These are phyloP conservation scores for Neogobius melanostomus DNA, from an alignment of 2,113 vertebrate species.

Conservation along the genomic window DNA sequence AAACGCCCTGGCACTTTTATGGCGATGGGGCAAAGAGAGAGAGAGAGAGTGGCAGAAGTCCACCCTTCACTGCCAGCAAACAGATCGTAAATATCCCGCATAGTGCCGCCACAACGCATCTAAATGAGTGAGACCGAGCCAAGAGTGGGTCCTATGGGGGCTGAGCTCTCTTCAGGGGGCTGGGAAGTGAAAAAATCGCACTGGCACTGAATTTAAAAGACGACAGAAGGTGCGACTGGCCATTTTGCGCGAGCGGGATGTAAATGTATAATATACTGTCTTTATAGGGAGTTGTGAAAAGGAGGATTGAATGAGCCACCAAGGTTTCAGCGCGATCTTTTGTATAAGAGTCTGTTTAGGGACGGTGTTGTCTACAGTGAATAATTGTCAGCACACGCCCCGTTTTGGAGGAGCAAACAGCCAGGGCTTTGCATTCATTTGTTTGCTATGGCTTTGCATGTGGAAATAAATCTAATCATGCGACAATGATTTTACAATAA, in stretches of 20 bases:
- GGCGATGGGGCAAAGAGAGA: constrained; percentile 22
- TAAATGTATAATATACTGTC: background rate
- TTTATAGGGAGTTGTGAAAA: background rate
- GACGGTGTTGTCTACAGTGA: background rate
- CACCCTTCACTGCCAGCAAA: constrained; percentile 47
- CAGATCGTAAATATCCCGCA: constrained; percentile 49
- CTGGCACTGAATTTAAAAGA: constrained; percentile 39
- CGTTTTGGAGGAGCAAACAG: background rate
- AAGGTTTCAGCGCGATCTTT: background rate
- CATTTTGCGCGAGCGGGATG: background rate
- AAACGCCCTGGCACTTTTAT: constrained; percentile 52
- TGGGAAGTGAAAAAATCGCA: constrained; percentile 45
- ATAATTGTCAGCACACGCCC: constrained; percentile 7
- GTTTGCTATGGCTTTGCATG: background rate
- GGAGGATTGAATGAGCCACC: background rate
- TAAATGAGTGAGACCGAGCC: constrained; percentile 27
- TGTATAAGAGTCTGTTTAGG: background rate
- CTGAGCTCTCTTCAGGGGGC: constrained; percentile 45
- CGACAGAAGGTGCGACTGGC: constrained; percentile 52
- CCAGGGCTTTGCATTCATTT: background rate
- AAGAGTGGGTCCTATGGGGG: constrained; percentile 49
- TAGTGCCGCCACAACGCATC: constrained; percentile 21
- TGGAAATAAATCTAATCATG: no score
- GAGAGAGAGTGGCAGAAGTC: constrained; percentile 41
- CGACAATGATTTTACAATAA: no score